Percentiles rank a stretch among this genome's conserved stretches.
phyloP scores from a whole-genome alignment of 2,797 vertebrate genomes.

The Pseudotriccus pelzelni region DNA sequence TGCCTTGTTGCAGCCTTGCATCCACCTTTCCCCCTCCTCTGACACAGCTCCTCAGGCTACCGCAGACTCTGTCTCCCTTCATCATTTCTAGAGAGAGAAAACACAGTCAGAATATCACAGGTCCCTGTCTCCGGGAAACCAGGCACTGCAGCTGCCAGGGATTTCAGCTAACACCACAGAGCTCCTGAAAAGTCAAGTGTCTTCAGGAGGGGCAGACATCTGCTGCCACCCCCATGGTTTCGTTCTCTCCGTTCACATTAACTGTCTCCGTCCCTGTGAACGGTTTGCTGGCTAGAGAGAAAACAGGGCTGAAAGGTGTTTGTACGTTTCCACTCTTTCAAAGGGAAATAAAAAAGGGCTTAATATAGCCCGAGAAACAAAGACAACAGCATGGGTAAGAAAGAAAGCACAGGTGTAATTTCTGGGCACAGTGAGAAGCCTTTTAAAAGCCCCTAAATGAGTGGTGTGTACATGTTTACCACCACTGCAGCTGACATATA shows the following conservation, averaged over 20 bases:
- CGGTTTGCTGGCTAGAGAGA: not conserved
- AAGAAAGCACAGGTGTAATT: constrained; percentile 70
- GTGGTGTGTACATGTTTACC: constrained; percentile 61
- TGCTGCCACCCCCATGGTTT: not conserved
- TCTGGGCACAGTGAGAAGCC: constrained; percentile 61
- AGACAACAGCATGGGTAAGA: constrained; percentile 38
- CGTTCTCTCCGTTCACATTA: not conserved
- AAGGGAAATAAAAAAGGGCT: not conserved
- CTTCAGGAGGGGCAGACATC: constrained; percentile 15
- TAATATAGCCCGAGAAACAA: constrained; percentile 39
- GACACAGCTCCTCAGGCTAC: not conserved
- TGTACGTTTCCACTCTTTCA: not conserved
- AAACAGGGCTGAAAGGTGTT: not conserved
- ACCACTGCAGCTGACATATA: constrained; percentile 49
- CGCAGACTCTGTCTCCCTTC: not conserved
- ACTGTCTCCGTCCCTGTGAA: not conserved
- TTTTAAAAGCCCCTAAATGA: constrained; percentile 69
- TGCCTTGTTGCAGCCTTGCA: not conserved
- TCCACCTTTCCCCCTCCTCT: not conserved
- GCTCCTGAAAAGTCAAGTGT: constrained; percentile 42
- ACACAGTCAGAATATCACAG: not conserved
- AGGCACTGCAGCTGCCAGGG: constrained; percentile 42
- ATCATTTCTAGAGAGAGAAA: not conserved
- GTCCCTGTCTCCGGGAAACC: not conserved
- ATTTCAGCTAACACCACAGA: constrained; percentile 47